Conservation (phyloP, 2,113 vertebrate genomes). For the Phaetusa simplex region DNA sequence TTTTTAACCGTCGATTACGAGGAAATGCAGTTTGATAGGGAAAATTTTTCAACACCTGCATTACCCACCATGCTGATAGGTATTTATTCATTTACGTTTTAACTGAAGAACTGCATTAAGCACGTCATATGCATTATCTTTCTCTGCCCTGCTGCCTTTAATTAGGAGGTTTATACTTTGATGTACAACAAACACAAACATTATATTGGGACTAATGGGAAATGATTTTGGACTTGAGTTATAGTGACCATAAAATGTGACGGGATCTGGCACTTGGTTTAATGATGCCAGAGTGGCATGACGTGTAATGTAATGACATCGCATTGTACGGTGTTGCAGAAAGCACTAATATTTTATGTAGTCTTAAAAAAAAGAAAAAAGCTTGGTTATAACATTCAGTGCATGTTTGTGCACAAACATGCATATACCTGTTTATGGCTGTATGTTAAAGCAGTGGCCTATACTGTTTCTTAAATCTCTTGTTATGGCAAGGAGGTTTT, state of each 20-base stretch:
- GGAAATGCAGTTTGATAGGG: background rate
- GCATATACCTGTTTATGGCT: background rate
- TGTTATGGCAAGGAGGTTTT: background rate
- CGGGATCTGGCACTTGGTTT: background rate
- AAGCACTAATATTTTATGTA: background rate
- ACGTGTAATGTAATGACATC: background rate
- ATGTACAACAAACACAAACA: background rate
- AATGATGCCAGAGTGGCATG: background rate
- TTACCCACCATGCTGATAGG: background rate
- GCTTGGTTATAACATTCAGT: background rate
- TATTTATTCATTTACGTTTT: background rate
- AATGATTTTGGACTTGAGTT: background rate
- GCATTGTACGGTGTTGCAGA: background rate
- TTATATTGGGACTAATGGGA: background rate
- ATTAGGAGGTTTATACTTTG: background rate
- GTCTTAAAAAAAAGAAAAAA: background rate
- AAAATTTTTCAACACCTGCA: background rate
- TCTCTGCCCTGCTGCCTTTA: background rate
- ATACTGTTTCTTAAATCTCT: background rate
- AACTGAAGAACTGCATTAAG: background rate
- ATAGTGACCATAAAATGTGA: background rate
- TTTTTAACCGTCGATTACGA: accelerated
- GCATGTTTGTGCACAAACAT: background rate
- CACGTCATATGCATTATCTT: background rate
- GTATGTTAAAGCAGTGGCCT: background rate